These are phyloP conservation scores for Neoarius graeffei DNA, from an alignment of 2,113 vertebrate genomes.

Conservation along the genomic window DNA sequence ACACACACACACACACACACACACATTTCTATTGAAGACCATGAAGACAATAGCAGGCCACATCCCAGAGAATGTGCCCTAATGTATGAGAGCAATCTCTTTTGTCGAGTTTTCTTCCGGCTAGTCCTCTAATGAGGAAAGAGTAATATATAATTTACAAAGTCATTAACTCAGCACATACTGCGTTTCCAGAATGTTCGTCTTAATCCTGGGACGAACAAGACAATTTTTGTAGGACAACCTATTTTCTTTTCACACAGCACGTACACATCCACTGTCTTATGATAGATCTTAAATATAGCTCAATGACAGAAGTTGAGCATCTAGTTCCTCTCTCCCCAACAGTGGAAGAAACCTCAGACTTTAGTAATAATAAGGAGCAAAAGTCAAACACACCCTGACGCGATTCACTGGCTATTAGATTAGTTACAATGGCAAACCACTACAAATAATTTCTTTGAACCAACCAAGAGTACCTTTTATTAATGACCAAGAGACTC, in stretches of 20 bases:
- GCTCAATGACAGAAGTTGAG: background rate
- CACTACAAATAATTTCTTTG: constrained; percentile 5
- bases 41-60: constrained; percentile 11
- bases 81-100: background rate
- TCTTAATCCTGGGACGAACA: background rate
- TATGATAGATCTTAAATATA: background rate
- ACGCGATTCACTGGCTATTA: background rate
- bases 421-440: constrained; percentile 6
- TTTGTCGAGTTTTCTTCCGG: background rate
- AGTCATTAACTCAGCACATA: background rate
- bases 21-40: background rate
- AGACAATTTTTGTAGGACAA: background rate
- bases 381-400: constrained; percentile 33
- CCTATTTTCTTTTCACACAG: background rate
- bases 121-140: background rate
- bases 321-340: background rate
- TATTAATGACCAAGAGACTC: constrained; percentile 1
- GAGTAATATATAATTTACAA: background rate
- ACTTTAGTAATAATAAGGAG: constrained; percentile 24
- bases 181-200: background rate
- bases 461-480: background rate
- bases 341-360: background rate
- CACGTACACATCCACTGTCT: background rate
- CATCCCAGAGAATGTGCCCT: background rate
- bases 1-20: background rate